Conservation (phyloP, 64 coral and sea anemone species). For the Stichodactyla mertensii region DNA sequence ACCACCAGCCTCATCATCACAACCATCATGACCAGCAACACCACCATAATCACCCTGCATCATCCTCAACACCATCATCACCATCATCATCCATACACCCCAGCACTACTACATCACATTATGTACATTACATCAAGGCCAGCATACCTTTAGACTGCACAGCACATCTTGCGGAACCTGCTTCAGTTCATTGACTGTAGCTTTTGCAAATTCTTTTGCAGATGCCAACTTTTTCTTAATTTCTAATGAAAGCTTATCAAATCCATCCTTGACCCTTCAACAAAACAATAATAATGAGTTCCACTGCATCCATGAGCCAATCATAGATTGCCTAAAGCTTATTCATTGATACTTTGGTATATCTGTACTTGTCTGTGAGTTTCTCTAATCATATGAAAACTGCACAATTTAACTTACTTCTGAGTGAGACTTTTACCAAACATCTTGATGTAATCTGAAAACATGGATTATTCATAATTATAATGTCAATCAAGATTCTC, state of each 20-base stretch:
- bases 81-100: background rate
- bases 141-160: slow-evolving; percentile 43
- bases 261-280: slow-evolving; percentile 52
- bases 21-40: background rate
- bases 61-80: background rate
- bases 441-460: slow-evolving; percentile 72
- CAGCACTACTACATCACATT: background rate
- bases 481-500: background rate
- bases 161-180: slow-evolving; percentile 73
- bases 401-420: slow-evolving; percentile 27
- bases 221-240: slow-evolving; percentile 56
- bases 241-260: slow-evolving; percentile 49
- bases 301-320: too few species aligned
- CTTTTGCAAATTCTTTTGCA: slow-evolving; percentile 77
- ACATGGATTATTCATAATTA: background rate
- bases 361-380: background rate
- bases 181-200: slow-evolving; percentile 48
- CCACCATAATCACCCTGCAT: background rate
- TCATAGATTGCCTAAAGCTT: background rate
- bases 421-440: slow-evolving; percentile 77
- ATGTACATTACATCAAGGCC: background rate
- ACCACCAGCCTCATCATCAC: background rate
- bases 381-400: background rate
- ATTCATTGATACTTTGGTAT: background rate
- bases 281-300: background rate